Conservation (phyloP, 23 tunicate species). For the Ascidia mentula region DNA sequence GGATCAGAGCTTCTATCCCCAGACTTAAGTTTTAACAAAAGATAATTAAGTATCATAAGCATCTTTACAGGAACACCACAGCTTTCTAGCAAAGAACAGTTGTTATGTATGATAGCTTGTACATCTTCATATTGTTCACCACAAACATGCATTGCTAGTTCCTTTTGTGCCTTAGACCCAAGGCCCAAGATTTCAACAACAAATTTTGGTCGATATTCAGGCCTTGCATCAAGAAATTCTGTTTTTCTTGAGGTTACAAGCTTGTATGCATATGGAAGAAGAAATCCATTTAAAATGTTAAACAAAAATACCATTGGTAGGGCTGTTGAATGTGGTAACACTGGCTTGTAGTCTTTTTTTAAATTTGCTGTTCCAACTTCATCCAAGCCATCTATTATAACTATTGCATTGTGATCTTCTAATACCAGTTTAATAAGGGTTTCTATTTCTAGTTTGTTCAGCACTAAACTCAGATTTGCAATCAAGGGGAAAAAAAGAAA, state of each 20-base stretch:
- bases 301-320: neutral
- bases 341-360: neutral
- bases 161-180: neutral
- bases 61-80: neutral
- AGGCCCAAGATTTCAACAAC: neutral
- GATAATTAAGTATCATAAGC: neutral
- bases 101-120: neutral
- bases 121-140: neutral
- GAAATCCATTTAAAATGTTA: neutral
- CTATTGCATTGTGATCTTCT: neutral
- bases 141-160: neutral
- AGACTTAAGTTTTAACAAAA: no score
- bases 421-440: neutral
- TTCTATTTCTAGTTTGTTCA: neutral
- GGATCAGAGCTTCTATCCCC: neutral
- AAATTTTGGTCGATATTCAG: constrained; percentile 1
- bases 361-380: neutral
- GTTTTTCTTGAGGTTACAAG: neutral
- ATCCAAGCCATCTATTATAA: neutral
- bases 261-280: neutral
- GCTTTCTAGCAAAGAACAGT: neutral
- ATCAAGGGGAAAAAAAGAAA: neutral
- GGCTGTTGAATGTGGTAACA: neutral
- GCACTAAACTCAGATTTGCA: neutral
- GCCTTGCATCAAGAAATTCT: neutral